A percentile compares a stretch with the other conserved stretches of the same genome.
Conservation (phyloP, 2,113 vertebrate genomes). For the Gallinago paraguaiae region DNA sequence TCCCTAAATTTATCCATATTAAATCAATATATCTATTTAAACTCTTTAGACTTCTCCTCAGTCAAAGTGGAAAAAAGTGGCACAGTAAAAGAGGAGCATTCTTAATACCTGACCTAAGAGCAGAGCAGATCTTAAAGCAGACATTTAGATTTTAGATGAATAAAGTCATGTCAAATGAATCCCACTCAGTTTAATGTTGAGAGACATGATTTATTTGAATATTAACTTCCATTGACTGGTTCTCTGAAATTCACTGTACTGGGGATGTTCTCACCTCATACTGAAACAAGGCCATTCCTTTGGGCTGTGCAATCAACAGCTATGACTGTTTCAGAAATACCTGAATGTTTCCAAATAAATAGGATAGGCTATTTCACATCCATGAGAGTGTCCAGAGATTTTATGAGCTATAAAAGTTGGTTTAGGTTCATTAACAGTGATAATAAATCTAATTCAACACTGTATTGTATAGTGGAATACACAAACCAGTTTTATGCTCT, state of each 20-base stretch:
- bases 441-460: not conserved
- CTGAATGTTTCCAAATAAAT: not conserved
- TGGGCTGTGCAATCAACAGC: not conserved
- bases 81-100: not conserved
- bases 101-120: not conserved
- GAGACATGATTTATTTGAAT: not conserved
- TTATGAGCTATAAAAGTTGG: not conserved
- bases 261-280: not conserved
- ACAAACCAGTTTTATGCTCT: not conserved
- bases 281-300: not conserved
- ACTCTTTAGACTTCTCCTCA: not conserved
- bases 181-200: not conserved
- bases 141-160: not conserved
- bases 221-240: not conserved
- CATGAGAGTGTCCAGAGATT: not conserved
- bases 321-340: not conserved
- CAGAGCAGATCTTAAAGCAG: not conserved
- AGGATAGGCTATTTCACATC: not conserved
- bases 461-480: not conserved
- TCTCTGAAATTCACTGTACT: not conserved
- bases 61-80: not conserved
- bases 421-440: not conserved
- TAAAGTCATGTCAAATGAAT: not conserved
- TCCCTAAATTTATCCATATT: not conserved
- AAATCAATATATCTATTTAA: not conserved